Base-by-base conservation (phyloP, 2,888 invertebrate genomes). In the Drosophila glabriapex region DNA sequence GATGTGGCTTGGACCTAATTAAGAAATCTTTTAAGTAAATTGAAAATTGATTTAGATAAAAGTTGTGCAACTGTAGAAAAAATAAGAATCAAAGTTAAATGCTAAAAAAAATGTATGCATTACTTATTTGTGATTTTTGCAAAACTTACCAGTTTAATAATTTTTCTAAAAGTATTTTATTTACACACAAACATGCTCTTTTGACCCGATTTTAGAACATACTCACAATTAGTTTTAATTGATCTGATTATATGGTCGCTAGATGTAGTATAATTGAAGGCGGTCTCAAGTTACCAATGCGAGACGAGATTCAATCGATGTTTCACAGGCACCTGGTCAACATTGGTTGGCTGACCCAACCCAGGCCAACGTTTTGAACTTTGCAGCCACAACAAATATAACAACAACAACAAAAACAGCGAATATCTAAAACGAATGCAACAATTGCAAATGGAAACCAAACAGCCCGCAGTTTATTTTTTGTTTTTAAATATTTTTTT, bases 311-410 rank as follows among this genome's bases (percentile, higher is more conserved):
- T 70, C 64, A 55, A 84, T 86, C 83, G 74, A 78, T 81, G 78
- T 78, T 78, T 80, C 82, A 65, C 81, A 76, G 85, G 83, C 83
- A 83, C 86, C 86, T 84, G 83, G 86, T 86, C 86, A 83, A 81
- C 83, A 78, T 76, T 71, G 73, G 50, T 73, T 79, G 74, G 69
- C 79, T 84, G 83, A 86, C 86, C 86, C 86, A 84, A 86, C 86
- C 83, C 83, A 77, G 81, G 74, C 75, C 78, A 73, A 59, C 74
- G 73, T 70, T 74, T 67, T 84, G 84, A 84, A 84, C 86, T 84
- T 83, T 77, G 55, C 55, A 63, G 39, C 72, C 65, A 50, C 63
- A 55, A n/a, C 60, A 58, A 29, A 39, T 39, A 19, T 49, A 58
- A 9, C 67, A 55, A 50, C 67, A 55, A 50, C 55, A 54, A 49